Percentiles rank a stretch among this genome's conserved stretches.
phyloP scores from a whole-genome alignment of 2,113 vertebrate species.

The Danionella cerebrum region DNA sequence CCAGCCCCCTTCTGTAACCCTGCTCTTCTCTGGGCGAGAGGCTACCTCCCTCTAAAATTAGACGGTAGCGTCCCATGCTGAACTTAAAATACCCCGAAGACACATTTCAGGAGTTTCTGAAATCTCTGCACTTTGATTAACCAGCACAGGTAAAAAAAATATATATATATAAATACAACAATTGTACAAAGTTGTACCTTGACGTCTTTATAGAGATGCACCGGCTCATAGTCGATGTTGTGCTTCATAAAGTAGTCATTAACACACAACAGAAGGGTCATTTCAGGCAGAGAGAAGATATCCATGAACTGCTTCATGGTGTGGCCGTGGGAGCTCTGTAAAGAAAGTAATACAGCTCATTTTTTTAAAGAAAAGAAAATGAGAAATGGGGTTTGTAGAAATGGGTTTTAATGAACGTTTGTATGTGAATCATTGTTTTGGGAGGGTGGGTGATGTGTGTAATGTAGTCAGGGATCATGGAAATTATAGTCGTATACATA shows the following conservation, averaged over 20 bases:
- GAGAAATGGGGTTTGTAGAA: too few relatives aligned
- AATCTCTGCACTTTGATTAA: not conserved
- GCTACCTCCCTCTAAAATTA: slow-evolving; percentile 57
- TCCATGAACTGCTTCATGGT: slow-evolving; percentile 99
- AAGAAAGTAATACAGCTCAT: not conserved
- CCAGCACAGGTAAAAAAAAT: too few relatives aligned
- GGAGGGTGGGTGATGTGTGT: too few relatives aligned
- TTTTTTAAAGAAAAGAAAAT: too few relatives aligned
- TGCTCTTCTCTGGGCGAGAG: slow-evolving; percentile 21
- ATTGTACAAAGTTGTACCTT: slow-evolving; percentile 77
- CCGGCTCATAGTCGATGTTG: slow-evolving; percentile 95
- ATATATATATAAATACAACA: too few relatives aligned
- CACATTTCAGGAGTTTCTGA: not conserved
- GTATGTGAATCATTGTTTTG: too few relatives aligned
- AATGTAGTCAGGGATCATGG: too few relatives aligned
- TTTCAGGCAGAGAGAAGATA: slow-evolving; percentile 97
- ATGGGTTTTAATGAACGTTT: too few relatives aligned
- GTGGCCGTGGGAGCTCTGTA: slow-evolving; percentile 87
- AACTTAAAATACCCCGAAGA: not conserved
- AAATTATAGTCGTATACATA: too few relatives aligned
- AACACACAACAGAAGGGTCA: slow-evolving; percentile 91
- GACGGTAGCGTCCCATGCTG: slow-evolving; percentile 39
- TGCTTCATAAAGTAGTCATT: slow-evolving; percentile 95
- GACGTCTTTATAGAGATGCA: slow-evolving; percentile 98
- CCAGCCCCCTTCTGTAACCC: not conserved